Base-by-base conservation (phyloP, 1,140 invertebrate genomes). In the Varroa destructor region DNA sequence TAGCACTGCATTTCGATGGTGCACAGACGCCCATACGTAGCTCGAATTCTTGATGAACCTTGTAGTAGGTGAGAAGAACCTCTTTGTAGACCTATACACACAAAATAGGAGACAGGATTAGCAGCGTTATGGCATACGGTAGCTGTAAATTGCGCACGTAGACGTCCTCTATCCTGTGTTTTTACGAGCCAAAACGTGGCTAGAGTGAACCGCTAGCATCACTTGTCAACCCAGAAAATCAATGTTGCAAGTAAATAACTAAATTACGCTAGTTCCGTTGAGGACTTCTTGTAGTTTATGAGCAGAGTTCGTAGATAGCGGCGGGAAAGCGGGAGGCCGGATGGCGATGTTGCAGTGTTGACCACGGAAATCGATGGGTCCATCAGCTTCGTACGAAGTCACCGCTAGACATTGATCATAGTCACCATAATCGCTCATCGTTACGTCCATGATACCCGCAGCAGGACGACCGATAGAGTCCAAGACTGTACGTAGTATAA, bases 371-470 rank as follows among this genome's bases (percentile, higher is more conserved):
- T 67, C 61, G 14, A 67, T 40, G 14, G 46, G 40, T 12, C 61
- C 61, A 10, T 46, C 46, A 3, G 61, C 12, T 40, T 67, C 61
- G 12, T 14, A 43, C 40, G 61, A 67, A 36, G 40, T 40, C 46
- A 67, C 46, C 3, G 61, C 14, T 46, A 67, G 46, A 40, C 61
- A 67, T 37, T 67, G 61, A 37, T 67, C 61, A 37, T 67, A 67
- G 61, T 67, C 61, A 14, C 61, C 61, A 37, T 43, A 67, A 67
- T 67, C 61, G 61, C 61, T 67, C 61, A 67, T 67, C 12, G 61
- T 67, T 40, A 67, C 61, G 61, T 67, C 61, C 61, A 67, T 67
- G 61, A 67, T 67, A 14, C 61, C 61, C 12, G 61, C 61, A 37
- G 61, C 61, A 1, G 61, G 61, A 14, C 61, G 40, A 14, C 61